These are phyloP conservation scores for Mimumesa dahlbomi DNA, from an alignment of 2,888 invertebrate genomes.

Conservation along the genomic window DNA sequence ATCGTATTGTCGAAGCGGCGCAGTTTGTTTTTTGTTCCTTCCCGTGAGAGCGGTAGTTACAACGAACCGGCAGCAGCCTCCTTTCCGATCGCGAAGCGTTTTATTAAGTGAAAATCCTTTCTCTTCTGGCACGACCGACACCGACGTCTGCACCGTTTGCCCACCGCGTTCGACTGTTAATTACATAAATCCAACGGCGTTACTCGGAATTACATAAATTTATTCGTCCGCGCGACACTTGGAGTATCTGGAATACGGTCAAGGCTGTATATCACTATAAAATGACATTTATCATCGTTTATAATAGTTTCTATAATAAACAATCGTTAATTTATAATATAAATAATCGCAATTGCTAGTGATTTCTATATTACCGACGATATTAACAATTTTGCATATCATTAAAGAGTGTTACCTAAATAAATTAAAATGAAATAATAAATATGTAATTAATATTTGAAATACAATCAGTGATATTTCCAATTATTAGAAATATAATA, in stretches of 20 bases:
- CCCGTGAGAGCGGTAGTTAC: conserved; percentile 13
- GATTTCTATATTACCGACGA: no score
- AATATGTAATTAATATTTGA: no score
- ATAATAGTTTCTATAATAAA: no score
- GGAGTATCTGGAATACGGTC: conserved; percentile 42
- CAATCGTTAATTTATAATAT: no score
- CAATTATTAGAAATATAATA: no score
- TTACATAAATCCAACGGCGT: conserved; percentile 11
- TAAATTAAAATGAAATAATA: no score
- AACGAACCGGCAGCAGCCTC: conserved; percentile 18
- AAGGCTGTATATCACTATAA: conserved; percentile 27
- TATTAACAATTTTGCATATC: no score
- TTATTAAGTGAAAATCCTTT: conserved; percentile 37
- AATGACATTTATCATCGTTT: no score
- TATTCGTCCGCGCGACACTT: neutral
- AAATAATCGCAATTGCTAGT: no score
- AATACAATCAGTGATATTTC: no score
- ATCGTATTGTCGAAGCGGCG: conserved; percentile 32
- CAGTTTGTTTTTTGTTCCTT: conserved; percentile 1
- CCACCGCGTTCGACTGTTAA: conserved; percentile 2
- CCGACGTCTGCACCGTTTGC: neutral
- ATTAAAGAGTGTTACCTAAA: no score
- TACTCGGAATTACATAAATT: conserved; percentile 21
- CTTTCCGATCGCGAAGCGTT: conserved; percentile 16
- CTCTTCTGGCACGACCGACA: conserved; percentile 12